phyloP scores from a whole-genome alignment of 64 coral and sea anemone species.

The Hydrozoanthus tunicans region DNA sequence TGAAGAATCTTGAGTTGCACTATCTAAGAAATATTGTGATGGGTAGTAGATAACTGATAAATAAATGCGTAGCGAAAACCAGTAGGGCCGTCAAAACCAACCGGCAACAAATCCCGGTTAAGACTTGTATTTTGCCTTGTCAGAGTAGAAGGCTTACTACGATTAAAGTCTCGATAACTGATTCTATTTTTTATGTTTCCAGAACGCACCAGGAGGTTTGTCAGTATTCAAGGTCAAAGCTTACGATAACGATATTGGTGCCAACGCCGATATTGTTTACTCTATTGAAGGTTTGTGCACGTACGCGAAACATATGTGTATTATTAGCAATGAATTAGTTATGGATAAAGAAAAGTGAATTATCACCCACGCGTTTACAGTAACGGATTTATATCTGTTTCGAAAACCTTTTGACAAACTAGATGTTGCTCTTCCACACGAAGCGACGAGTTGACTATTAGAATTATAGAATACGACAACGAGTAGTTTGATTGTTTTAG shows the following conservation, averaged over 20 bases:
- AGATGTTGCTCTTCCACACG: too few species aligned
- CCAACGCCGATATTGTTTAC: slow-evolving; percentile 17
- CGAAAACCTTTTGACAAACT: too few species aligned
- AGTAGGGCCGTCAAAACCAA: too few species aligned
- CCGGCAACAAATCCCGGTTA: too few species aligned
- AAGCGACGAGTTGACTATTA: too few species aligned
- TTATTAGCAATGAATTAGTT: not conserved
- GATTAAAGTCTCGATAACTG: not conserved
- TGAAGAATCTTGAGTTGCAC: too few species aligned
- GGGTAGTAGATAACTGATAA: not conserved
- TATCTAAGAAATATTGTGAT: too few species aligned
- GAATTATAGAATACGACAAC: too few species aligned
- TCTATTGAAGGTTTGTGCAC: not conserved
- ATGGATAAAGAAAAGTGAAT: too few species aligned
- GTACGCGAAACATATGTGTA: not conserved
- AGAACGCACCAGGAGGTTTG: slow-evolving; percentile 14
- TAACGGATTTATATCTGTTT: too few species aligned
- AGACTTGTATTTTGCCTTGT: not conserved
- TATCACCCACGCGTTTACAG: too few species aligned
- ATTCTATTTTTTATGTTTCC: not conserved
- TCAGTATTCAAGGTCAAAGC: slow-evolving; percentile 5
- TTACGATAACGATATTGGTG: not conserved
- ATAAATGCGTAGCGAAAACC: not conserved
- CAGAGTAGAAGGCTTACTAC: not conserved
- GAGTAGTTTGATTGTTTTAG: too few species aligned